These are phyloP conservation scores for Lochmaea crataegi DNA, from an alignment of 2,888 invertebrate genomes.

Conservation along the genomic window DNA sequence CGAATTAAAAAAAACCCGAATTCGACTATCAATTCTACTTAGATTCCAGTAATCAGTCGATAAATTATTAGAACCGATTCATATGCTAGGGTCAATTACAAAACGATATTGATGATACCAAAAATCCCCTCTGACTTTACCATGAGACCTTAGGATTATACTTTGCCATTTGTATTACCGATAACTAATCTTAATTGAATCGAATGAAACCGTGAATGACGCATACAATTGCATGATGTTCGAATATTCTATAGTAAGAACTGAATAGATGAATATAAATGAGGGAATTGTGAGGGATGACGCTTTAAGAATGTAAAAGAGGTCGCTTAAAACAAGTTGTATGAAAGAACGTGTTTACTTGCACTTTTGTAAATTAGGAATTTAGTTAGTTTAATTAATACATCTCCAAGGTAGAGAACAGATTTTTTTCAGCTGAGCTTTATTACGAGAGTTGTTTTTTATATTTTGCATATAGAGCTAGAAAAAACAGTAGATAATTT, in stretches of 20 bases:
- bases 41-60: neutral
- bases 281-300: slow-evolving; percentile 2
- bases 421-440: no score
- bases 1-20: no score
- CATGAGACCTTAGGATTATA: slow-evolving; percentile 45
- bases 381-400: no score
- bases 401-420: no score
- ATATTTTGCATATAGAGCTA: no score
- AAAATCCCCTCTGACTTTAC: slow-evolving; percentile 34
- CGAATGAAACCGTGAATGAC: slow-evolving; percentile 35
- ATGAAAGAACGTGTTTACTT: neutral
- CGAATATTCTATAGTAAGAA: slow-evolving; percentile 10
- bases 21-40: neutral
- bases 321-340: neutral
- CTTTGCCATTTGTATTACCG: slow-evolving; percentile 45
- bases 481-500: no score
- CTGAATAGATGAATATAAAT: slow-evolving; percentile 35
- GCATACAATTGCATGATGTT: slow-evolving; percentile 28
- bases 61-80: neutral
- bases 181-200: slow-evolving; percentile 46
- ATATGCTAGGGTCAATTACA: neutral
- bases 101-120: slow-evolving; percentile 16
- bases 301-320: neutral
- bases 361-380: no score
- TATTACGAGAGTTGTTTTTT: no score